Conservation (phyloP, 2,888 invertebrate genomes). For the Polymixis flavicincta region DNA sequence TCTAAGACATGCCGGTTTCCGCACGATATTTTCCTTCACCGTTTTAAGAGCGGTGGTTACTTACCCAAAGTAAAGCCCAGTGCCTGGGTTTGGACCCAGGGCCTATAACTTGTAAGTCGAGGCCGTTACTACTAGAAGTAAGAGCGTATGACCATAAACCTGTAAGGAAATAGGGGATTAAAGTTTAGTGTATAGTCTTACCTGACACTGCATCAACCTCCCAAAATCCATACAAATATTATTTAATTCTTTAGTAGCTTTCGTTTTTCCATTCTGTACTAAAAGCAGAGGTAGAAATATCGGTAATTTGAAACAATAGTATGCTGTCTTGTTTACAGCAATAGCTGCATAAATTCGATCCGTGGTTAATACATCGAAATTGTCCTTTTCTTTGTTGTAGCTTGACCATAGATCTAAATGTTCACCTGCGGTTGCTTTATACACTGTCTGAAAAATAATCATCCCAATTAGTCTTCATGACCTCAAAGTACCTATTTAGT, state of each 20-base stretch:
- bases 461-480: too few relatives aligned
- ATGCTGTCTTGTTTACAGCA: conserved; percentile 8
- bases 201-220: conserved; percentile 40
- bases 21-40: too few relatives aligned
- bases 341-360: conserved; percentile 1
- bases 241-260: conserved; percentile 33
- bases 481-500: neutral
- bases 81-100: too few relatives aligned
- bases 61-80: too few relatives aligned
- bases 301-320: conserved; percentile 25
- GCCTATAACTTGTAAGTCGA: too few relatives aligned
- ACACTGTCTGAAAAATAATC: neutral
- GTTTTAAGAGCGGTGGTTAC: too few relatives aligned
- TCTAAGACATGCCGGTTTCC: too few relatives aligned
- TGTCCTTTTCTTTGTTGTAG: conserved; percentile 3
- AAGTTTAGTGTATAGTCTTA: neutral
- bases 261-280: conserved; percentile 34
- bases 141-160: too few relatives aligned
- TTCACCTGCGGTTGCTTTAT: neutral
- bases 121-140: too few relatives aligned
- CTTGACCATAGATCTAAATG: conserved; percentile 1
- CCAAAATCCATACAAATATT: conserved; percentile 28
- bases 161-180: too few relatives aligned
- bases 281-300: conserved; percentile 33
- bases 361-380: conserved; percentile 7